phyloP scores from a whole-genome alignment of 1,140 invertebrate genomes.

The Alviniconcha marisindica region DNA sequence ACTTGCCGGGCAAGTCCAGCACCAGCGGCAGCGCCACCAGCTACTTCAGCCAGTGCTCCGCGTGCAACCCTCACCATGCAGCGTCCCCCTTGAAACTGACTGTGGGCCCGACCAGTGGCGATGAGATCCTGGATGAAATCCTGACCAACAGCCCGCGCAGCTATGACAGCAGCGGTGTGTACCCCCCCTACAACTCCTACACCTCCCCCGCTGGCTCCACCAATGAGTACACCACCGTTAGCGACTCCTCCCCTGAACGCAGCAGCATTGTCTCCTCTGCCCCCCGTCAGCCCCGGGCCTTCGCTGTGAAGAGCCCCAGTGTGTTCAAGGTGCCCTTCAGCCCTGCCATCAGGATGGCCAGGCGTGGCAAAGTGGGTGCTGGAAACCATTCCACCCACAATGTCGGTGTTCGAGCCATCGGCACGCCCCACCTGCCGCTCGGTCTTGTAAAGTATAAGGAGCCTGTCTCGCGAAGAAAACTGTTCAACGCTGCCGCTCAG shows the following conservation, averaged over 20 bases:
- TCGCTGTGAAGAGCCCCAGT: neutral
- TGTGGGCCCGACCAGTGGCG: neutral
- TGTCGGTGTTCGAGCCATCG: constrained; percentile 4
- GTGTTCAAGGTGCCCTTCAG: constrained; percentile 64
- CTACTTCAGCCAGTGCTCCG: constrained; percentile 38
- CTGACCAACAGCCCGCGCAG: constrained; percentile 68
- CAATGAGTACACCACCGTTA: constrained; percentile 55
- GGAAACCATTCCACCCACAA: neutral
- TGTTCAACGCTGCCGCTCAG: neutral
- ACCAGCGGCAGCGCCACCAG: constrained; percentile 46
- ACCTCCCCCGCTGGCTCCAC: constrained; percentile 56
- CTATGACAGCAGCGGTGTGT: constrained; percentile 67
- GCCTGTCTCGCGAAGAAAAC: neutral
- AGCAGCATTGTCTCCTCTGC: constrained; percentile 28
- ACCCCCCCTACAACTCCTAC: constrained; percentile 65
- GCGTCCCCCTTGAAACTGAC: neutral
- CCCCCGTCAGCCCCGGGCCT: neutral
- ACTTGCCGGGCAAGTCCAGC: constrained; percentile 63
- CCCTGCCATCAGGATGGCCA: constrained; percentile 20
- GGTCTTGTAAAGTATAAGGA: neutral
- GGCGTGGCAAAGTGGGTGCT: neutral
- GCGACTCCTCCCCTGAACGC: constrained; percentile 38
- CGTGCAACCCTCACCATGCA: constrained; percentile 28
- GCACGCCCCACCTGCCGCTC: neutral
- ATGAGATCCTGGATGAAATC: constrained; percentile 59